phyloP scores from a whole-genome alignment of 1,140 invertebrate species.

The Listronotus oregonensis region DNA sequence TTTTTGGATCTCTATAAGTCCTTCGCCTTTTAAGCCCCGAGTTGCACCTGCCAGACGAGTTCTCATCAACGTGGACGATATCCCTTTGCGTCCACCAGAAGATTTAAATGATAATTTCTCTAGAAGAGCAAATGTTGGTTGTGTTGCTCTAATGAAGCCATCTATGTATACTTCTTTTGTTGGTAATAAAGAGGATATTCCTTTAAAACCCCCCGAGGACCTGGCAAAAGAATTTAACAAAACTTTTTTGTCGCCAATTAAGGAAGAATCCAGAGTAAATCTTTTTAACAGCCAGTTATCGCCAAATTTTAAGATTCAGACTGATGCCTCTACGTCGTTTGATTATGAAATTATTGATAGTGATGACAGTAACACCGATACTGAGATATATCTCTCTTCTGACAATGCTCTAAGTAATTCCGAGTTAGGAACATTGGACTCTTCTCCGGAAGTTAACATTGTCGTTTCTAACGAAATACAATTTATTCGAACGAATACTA shows the following conservation, averaged over 20 bases:
- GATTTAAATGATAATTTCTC: conserved; percentile 29
- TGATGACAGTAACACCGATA: conserved; percentile 4
- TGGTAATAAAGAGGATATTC: too few species aligned
- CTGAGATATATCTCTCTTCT: neutral
- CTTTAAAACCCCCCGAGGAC: too few species aligned
- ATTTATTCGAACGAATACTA: conserved; percentile 37
- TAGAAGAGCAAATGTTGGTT: neutral
- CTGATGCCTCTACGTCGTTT: neutral
- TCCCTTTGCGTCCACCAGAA: conserved; percentile 46
- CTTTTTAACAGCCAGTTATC: conserved; percentile 24
- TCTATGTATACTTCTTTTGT: neutral
- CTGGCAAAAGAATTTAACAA: neutral
- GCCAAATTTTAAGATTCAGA: conserved; percentile 2
- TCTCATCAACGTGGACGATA: conserved; percentile 50
- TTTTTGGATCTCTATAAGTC: conserved; percentile 49
- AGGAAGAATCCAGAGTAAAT: conserved; percentile 42
- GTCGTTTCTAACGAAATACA: conserved; percentile 41
- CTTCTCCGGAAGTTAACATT: conserved; percentile 35
- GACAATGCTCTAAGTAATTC: neutral
- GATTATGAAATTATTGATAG: conserved; percentile 1
- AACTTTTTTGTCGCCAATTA: conserved; percentile 37
- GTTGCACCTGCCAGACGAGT: conserved; percentile 9
- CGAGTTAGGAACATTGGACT: neutral
- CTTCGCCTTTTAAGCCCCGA: conserved; percentile 16
- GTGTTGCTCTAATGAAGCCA: neutral